Percentiles rank a stretch among this genome's conserved stretches.
These are phyloP conservation scores for Dexiosoma caninum DNA, from an alignment of 2,888 invertebrate species.

Conservation along the genomic window DNA sequence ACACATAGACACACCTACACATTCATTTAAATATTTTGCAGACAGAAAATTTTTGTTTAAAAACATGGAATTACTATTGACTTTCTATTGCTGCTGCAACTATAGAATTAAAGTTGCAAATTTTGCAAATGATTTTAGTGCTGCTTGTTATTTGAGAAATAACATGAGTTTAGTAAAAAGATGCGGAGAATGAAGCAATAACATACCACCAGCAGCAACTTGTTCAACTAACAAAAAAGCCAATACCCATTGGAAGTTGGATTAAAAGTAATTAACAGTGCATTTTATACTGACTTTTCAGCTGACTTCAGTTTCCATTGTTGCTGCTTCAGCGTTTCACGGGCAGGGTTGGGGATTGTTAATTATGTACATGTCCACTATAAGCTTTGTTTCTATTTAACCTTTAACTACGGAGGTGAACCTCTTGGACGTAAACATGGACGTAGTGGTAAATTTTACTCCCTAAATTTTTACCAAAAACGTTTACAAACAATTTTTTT, in stretches of 20 bases:
- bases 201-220: background rate
- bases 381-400: too few relatives aligned
- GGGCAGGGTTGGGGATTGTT: too few relatives aligned
- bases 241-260: constrained; percentile 14
- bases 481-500: too few relatives aligned
- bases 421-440: too few relatives aligned
- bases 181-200: background rate
- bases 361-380: too few relatives aligned
- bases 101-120: background rate
- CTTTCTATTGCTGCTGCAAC: background rate
- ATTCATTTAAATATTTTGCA: too few relatives aligned
- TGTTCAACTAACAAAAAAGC: background rate
- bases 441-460: too few relatives aligned
- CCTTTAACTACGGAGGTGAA: too few relatives aligned
- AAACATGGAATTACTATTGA: background rate
- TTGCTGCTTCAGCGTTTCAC: background rate
- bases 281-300: background rate
- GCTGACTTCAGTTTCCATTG: background rate
- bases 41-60: background rate
- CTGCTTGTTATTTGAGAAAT: background rate
- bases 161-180: constrained; percentile 14
- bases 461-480: too few relatives aligned
- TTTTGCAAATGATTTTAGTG: background rate
- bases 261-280: constrained; percentile 53
- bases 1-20: too few relatives aligned